A percentile compares a stretch with the other conserved stretches of the same genome.
phyloP scores from a whole-genome alignment of 2,113 vertebrate species.

The Amphiprion ocellaris region DNA sequence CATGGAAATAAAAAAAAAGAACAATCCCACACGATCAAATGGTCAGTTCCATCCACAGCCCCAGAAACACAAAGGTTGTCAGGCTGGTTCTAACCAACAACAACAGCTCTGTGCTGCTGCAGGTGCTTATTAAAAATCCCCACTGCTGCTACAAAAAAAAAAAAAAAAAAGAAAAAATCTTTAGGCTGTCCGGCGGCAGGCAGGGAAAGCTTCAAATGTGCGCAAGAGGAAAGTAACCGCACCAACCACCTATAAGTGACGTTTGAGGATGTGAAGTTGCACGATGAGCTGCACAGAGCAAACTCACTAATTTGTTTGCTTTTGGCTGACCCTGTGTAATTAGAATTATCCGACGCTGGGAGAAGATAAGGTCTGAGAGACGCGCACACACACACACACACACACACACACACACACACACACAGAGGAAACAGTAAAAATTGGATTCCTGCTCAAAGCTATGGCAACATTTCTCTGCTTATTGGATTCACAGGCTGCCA shows the following conservation, averaged over 20 bases:
- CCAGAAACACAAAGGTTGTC: conserved; percentile 22
- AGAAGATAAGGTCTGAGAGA: conserved; percentile 87
- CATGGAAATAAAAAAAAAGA: conserved; percentile 85
- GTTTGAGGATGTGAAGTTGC: conserved; percentile 61
- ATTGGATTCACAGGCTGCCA: conserved; percentile 52
- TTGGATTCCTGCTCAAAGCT: conserved; percentile 84
- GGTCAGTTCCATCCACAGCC: conserved; percentile 56
- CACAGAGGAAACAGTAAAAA: conserved; percentile 89
- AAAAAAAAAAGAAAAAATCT: conserved; percentile 4
- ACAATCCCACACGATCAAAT: conserved; percentile 72
- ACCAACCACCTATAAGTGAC: conserved; percentile 38
- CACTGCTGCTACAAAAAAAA: conserved; percentile 9
- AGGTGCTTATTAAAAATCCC: conserved; percentile 56
- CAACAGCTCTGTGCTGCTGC: conserved; percentile 14
- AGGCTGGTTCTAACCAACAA: background rate
- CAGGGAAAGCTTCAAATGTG: conserved; percentile 38
- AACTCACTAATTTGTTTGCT: conserved; percentile 68
- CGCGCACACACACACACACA: conserved; percentile 60
- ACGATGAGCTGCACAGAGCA: conserved; percentile 49
- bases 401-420: conserved; percentile 45
- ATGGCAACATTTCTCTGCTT: conserved; percentile 84
- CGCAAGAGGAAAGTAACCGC: conserved; percentile 15
- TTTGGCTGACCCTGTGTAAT: conserved; percentile 75
- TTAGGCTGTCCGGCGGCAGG: conserved; percentile 6
- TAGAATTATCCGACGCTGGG: conserved; percentile 77